Evolutionary conservation across 2,888 invertebrate genomes (phyloP).

Genomic region (Tubulanus polymorphus): DNA sequence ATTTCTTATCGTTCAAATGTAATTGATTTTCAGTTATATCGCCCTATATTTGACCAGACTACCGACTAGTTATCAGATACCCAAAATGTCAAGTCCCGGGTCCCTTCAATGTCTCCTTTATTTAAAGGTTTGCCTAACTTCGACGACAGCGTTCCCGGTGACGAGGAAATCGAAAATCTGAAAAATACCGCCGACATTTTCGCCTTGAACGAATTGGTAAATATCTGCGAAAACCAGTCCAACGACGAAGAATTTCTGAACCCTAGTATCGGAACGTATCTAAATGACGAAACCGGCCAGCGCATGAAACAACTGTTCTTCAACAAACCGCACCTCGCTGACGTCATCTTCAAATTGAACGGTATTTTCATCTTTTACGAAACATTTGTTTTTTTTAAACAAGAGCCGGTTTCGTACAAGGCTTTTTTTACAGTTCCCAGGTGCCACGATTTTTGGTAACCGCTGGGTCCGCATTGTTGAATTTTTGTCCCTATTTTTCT

Average conservation of each 20-base stretch:
- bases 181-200: conserved; percentile 31
- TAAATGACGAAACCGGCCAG: conserved; percentile 40
- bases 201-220: conserved; percentile 31
- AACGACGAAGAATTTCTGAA: conserved; percentile 45
- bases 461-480: neutral
- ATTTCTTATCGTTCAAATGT: no score
- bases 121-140: conserved; percentile 36
- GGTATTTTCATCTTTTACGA: no score
- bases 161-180: conserved; percentile 28
- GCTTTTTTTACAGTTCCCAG: no score
- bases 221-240: conserved; percentile 37
- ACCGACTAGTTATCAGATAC: no score
- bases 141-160: conserved; percentile 19
- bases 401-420: no score
- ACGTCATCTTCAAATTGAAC: conserved; percentile 39
- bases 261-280: conserved; percentile 45
- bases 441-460: no score
- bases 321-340: conserved; percentile 32
- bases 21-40: no score
- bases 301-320: conserved; percentile 38
- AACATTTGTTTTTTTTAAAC: no score
- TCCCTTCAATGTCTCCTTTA: no score
- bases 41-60: no score
- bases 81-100: no score
- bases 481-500: neutral